Evolutionary conservation across 1,140 invertebrate species (phyloP), one percentile per base, ranked within the genome.

Genomic region (Cherax destructor): DNA sequence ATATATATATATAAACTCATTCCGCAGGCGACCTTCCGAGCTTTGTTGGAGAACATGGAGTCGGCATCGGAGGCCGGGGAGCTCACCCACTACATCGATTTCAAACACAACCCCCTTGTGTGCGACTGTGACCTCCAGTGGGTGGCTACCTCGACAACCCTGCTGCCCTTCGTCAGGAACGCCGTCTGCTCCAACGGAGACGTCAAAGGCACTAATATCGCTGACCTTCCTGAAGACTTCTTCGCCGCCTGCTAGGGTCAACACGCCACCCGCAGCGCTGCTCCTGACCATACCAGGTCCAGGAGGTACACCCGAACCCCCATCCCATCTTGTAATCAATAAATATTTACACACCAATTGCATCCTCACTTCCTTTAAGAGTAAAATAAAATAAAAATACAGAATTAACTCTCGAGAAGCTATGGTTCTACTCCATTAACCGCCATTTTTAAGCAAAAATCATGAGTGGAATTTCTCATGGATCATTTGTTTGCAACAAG

Each of bases 161-260:
- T 80, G n/a, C 61, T 47, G 56, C 86, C 77, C 86, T 88, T 69
- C 86, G 30, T 88, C 56, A 88, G 61, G 86, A 81, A 88, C 61
- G 86, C 86, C 78, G 86, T 88, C 76, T 88, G 86, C 77, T 47
- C 72, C 77, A 88, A 88, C 52, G 86, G 77, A 11, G 86, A 88
- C 76, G 86, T 88, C n/a, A 30, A 10, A 10, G 86, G 86, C 56
- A 72, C 69, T n/a, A n/a, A n/a, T n/a, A 65, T 16, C 61, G 13
- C 61, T 16, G 10, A 18, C 61, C 61, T 65, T 65, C 61, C 52
- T 56, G 52, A 56, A 11, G 52, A 56, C 52, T 56, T 56, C 52
- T 9, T 56, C 52, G 11, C 52, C n/a, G n/a, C n/a, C n/a, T n/a
- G n/a, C n/a, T n/a, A n/a, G n/a, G n/a, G 6, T 56, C 52, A 56